Percentiles rank a stretch among this genome's conserved stretches.
Conservation (phyloP, 2,797 vertebrate genomes). For the Arctocebus calabarensis region DNA sequence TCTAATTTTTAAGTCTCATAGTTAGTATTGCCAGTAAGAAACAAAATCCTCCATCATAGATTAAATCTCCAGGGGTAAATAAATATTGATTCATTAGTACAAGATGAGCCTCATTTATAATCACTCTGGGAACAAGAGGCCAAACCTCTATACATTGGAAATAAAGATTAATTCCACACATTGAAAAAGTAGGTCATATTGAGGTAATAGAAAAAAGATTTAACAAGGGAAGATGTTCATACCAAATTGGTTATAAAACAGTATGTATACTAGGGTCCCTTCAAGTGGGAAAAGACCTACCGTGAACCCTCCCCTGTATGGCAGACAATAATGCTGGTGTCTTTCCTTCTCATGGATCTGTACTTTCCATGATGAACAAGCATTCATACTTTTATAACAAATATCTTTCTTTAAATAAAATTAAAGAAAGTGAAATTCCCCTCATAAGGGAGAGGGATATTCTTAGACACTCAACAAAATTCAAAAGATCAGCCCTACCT, state of each 20-base stretch:
- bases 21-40: neutral
- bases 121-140: neutral
- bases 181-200: neutral
- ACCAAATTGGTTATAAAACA: accelerated
- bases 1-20: neutral
- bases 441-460: neutral
- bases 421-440: neutral
- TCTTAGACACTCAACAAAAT: neutral
- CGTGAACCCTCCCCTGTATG: neutral
- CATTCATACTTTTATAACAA: neutral
- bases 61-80: neutral
- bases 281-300: accelerated
- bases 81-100: neutral
- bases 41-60: neutral
- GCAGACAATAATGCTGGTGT: neutral
- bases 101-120: neutral
- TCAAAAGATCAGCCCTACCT: accelerated
- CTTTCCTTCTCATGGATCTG: neutral
- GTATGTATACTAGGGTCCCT: accelerated
- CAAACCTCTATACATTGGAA: neutral
- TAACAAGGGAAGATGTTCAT: neutral
- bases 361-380: neutral
- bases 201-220: neutral
- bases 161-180: neutral
- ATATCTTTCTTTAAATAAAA: neutral